phyloP scores from a whole-genome alignment of 2,113 vertebrate species.

The Neolamprologus kungweensis region DNA sequence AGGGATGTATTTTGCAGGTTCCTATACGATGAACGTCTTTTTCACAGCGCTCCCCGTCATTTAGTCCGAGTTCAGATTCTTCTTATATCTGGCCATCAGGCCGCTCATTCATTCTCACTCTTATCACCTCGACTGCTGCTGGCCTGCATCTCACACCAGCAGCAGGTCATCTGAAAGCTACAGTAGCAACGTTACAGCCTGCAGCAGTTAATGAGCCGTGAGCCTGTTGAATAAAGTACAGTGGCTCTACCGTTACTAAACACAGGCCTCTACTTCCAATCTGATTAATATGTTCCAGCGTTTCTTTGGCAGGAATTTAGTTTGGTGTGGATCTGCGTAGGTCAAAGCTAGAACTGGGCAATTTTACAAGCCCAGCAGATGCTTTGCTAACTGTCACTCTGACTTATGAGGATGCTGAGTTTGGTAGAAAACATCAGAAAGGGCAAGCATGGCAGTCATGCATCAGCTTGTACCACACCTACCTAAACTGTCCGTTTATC shows the following conservation, averaged over 20 bases:
- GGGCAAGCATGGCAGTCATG: background rate
- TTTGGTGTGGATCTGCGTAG: background rate
- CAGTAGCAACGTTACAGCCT: background rate
- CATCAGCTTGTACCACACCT: background rate
- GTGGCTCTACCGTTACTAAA: background rate
- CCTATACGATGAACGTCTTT: background rate
- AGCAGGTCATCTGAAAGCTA: background rate
- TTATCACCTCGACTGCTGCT: constrained; percentile 13
- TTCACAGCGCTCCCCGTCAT: background rate
- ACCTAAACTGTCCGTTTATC: background rate
- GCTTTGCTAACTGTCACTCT: background rate
- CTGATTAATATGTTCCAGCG: background rate
- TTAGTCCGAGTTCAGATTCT: background rate
- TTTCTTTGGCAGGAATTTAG: background rate
- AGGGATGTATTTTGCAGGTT: background rate
- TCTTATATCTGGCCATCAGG: constrained; percentile 5
- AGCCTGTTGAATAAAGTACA: background rate
- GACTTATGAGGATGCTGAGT: background rate
- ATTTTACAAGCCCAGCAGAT: background rate
- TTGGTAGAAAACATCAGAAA: background rate
- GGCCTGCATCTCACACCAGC: background rate
- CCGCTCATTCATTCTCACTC: background rate
- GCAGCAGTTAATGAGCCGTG: background rate
- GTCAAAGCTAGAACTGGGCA: background rate
- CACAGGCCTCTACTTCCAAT: background rate